Evolutionary conservation across 2,797 vertebrate species (phyloP), one percentile per base, ranked within the genome.

Genomic region (Anguilla anguilla): DNA sequence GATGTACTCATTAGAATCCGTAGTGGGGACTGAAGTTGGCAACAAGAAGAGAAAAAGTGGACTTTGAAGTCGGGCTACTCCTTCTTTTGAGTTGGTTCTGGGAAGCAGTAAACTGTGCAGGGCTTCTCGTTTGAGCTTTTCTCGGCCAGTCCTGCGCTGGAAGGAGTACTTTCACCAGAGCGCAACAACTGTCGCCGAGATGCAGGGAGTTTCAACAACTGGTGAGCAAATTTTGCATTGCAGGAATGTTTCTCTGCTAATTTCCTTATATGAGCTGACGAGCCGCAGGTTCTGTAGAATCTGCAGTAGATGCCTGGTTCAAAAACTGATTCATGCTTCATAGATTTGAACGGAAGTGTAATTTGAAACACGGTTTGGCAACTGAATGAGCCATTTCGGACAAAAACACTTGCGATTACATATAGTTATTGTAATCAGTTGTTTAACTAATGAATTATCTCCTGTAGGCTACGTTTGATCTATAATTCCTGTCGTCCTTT

Each of bases 131-230:
- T 85, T 6, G 57, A 72, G 61, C 59, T 35, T 39, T 28, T 83
- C 25, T 28, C 82, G 9, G 51, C 53, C 82, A 46, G 79, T 82
- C 25, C 46, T 22, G 61, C 13, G 17, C 46, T 74, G 72, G 85
- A 90, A 90, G 79, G 91, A 83, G 91, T 87, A 89, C 61, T 84
- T 89, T 90, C 87, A 89, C 88, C 88, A 83, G 84, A 92, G 46
- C 83, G 84, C 83, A 53, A 88, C 92, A 93, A 53, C 92, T 69
- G 90, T 89, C 84, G 88, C 90, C 91, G 95, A 91, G 90, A 96
- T 96, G 96, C 96, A 96, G 88, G 95, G 90, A 87, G 91, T 93
- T 90, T 94, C 96, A 72, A 84, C 95, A 1, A 89, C 94, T 61
- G 95, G 96, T 96, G 67, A 96, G 95, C 89, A 35, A 86, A n/a